Evolutionary conservation across 2,113 vertebrate species (phyloP).

Genomic region (Gorilla gorilla): DNA sequence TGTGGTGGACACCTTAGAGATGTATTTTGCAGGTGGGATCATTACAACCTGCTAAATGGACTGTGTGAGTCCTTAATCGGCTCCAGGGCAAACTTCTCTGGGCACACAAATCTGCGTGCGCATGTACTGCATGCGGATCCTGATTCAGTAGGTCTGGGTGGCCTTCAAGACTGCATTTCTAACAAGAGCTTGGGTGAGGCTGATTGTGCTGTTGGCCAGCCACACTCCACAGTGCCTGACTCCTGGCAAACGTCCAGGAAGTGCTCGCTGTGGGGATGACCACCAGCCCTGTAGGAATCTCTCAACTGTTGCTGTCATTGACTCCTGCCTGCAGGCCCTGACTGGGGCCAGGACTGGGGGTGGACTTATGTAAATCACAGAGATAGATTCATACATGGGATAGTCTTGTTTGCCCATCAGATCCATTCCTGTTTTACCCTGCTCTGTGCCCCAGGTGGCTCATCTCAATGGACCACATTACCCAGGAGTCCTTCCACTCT

Average conservation of each 20-base stretch:
- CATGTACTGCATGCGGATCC: neutral
- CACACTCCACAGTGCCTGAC: neutral
- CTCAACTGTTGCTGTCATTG: too few species aligned
- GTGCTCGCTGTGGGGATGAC: neutral
- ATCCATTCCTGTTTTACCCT: neutral
- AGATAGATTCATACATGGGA: neutral
- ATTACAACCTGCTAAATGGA: neutral
- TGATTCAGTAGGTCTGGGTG: neutral
- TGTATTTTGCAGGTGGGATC: neutral
- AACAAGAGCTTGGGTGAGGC: neutral
- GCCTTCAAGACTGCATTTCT: neutral
- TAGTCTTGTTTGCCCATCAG: neutral
- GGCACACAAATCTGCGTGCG: neutral
- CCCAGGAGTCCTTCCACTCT: neutral
- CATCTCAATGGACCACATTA: neutral
- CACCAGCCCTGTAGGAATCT: neutral
- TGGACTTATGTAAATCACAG: neutral
- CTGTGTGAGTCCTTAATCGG: neutral
- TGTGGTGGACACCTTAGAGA: neutral
- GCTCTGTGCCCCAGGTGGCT: neutral
- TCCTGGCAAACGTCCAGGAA: neutral
- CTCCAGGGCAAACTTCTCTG: neutral
- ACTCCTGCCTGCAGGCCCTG: neutral
- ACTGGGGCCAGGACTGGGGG: neutral
- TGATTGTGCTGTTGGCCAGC: neutral